Evolutionary conservation across 1,140 invertebrate genomes (phyloP).

Genomic region (Belonocnema kinseyi): DNA sequence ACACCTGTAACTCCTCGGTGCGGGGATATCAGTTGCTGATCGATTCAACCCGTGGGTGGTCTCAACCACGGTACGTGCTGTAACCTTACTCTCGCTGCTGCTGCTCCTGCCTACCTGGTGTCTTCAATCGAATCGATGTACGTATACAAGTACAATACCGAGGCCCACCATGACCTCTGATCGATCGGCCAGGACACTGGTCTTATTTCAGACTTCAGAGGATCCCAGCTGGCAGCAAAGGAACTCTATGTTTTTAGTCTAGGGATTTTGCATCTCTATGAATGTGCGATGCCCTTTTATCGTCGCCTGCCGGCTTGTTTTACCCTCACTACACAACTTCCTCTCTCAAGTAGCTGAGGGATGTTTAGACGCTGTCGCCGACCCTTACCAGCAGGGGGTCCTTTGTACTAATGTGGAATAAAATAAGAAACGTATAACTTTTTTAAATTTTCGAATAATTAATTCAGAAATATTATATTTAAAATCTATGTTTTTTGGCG

Average conservation of each 20-base stretch:
- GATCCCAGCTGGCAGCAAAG: neutral
- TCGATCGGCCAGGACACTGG: slow-evolving; percentile 27
- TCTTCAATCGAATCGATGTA: slow-evolving; percentile 46
- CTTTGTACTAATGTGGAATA: too few relatives aligned
- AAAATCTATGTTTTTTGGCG: too few relatives aligned
- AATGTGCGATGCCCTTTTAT: too few relatives aligned
- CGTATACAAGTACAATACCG: slow-evolving; percentile 10
- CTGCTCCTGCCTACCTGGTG: slow-evolving; percentile 58
- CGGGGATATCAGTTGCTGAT: slow-evolving; percentile 69
- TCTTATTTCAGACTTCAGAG: neutral
- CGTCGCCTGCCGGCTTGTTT: too few relatives aligned
- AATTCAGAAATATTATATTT: too few relatives aligned
- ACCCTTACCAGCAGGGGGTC: too few relatives aligned
- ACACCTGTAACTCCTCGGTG: slow-evolving; percentile 67
- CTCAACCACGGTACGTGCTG: slow-evolving; percentile 63
- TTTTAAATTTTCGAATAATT: too few relatives aligned
- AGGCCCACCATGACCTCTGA: slow-evolving; percentile 1
- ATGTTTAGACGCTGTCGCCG: too few relatives aligned
- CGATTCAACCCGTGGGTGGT: slow-evolving; percentile 72
- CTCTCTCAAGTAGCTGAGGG: too few relatives aligned
- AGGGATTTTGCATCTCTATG: neutral
- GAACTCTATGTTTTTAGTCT: neutral
- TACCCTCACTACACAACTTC: too few relatives aligned
- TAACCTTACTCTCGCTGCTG: slow-evolving; percentile 61
- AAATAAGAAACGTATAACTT: too few relatives aligned